Base-by-base conservation (phyloP, 2,797 vertebrate genomes). In the Schizothorax lantsangensis region DNA sequence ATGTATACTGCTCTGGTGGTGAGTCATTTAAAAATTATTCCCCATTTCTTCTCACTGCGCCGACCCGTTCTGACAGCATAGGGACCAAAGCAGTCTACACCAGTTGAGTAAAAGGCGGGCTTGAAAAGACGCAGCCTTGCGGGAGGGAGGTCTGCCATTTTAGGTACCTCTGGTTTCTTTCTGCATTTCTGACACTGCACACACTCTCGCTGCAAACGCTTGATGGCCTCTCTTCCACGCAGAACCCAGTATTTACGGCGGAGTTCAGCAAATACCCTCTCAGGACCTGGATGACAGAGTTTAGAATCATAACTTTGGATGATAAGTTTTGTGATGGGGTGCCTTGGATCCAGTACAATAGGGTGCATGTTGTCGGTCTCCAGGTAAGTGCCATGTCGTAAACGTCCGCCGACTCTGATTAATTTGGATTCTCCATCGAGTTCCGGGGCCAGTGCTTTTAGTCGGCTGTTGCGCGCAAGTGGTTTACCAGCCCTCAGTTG, bases 231-330 rank as follows among this genome's bases (percentile, higher is more conserved):
- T 73, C 71, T 73, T 14, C 71, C 71, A 2, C 40, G 40, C 0
- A 73, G 40, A 15, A 45, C 33, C 23, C 71, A 73, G 43, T 72
- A 43, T n/a, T 72, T 72, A 43, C 36, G 9, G 21, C 69, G 11
- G 69, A 72, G 38, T 43, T 72, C 21, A n/a, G 69, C 21, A 1
- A 73, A 45, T 23, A 73, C 71, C 23, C 40, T 73, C 12, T 45
- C 71, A 40, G 68, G 23, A 26, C 71, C 40, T n/a, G 40, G 23
- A 73, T 72, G 69, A n/a, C 69, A 43, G n/a, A 72, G 40, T 72
- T 72, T 45, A 2, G 71, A 72, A 14, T 72, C 71, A 17, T 26
- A 73, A 4, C 6, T 73, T 47, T 47, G 43, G 12, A 73, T 47
- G 11, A 74, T 30, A 17, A 47, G n/a, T 47, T 74, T 30, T 17